A percentile compares a stretch with the other conserved stretches of the same genome.
phyloP scores from a whole-genome alignment of 1,140 invertebrate species.

The Helicoverpa armigera region DNA sequence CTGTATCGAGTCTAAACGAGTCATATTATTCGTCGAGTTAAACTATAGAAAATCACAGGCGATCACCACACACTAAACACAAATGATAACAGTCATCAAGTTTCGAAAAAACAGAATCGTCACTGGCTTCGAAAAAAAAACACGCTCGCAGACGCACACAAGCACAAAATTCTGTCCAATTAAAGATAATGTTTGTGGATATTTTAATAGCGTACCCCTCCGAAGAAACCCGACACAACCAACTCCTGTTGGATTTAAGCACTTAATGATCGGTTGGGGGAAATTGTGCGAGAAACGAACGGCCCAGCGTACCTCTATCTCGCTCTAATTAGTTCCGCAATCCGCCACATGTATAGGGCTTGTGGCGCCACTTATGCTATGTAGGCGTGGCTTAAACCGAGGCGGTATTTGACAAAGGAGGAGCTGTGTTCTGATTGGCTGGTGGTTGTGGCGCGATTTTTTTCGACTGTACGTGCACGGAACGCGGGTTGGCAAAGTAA shows the following conservation, averaged over 20 bases:
- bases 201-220: slow-evolving; percentile 86
- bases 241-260: slow-evolving; percentile 85
- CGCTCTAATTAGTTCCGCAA: slow-evolving; percentile 78
- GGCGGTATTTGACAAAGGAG: slow-evolving; percentile 68
- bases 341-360: slow-evolving; percentile 74
- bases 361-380: slow-evolving; percentile 70
- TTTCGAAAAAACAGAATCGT: slow-evolving; percentile 79
- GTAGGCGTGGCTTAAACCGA: slow-evolving; percentile 62
- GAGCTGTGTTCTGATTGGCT: slow-evolving; percentile 65
- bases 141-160: slow-evolving; percentile 74
- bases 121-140: slow-evolving; percentile 73
- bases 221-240: slow-evolving; percentile 85
- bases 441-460: slow-evolving; percentile 73
- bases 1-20: slow-evolving; percentile 50
- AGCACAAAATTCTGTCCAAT: slow-evolving; percentile 84
- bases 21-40: slow-evolving; percentile 59
- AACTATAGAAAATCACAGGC: slow-evolving; percentile 63
- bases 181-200: slow-evolving; percentile 86
- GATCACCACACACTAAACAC: slow-evolving; percentile 73
- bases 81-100: slow-evolving; percentile 81
- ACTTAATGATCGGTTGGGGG: slow-evolving; percentile 86
- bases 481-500: slow-evolving; percentile 73
- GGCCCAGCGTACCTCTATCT: slow-evolving; percentile 74
- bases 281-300: slow-evolving; percentile 86
- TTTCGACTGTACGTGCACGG: slow-evolving; percentile 75